A percentile compares a stretch with the other conserved stretches of the same genome.
These are phyloP conservation scores for Quiscalus mexicanus DNA, from an alignment of 2,113 vertebrate genomes.

Conservation along the genomic window DNA sequence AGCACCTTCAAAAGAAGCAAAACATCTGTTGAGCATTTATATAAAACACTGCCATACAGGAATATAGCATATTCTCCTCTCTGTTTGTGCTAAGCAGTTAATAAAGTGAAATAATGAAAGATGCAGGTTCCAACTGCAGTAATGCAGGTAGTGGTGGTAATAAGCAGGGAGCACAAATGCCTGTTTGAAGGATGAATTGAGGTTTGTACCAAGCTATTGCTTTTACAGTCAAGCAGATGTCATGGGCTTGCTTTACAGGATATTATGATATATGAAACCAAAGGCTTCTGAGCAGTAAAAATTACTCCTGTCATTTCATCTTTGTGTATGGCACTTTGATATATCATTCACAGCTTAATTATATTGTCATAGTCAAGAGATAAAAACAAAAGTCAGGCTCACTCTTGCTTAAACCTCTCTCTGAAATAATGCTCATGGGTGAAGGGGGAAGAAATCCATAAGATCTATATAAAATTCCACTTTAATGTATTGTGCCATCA, in stretches of 20 bases:
- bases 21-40: neutral
- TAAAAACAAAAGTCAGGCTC: conserved; percentile 56
- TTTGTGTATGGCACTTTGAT: conserved; percentile 58
- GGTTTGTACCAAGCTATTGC: conserved; percentile 4
- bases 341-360: conserved; percentile 66
- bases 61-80: neutral
- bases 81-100: neutral
- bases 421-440: conserved; percentile 36
- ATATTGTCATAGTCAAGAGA: conserved; percentile 54
- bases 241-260: conserved; percentile 50
- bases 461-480: conserved; percentile 39
- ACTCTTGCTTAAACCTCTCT: conserved; percentile 33
- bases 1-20: neutral
- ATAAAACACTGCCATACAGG: neutral
- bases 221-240: conserved; percentile 44
- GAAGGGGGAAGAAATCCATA: conserved; percentile 42
- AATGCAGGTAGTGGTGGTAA: neutral
- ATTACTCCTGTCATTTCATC: conserved; percentile 44
- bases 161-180: neutral
- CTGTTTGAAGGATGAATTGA: conserved; percentile 27
- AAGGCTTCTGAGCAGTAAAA: conserved; percentile 48
- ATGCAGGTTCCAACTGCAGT: neutral
- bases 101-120: neutral
- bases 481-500: conserved; percentile 42
- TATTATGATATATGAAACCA: conserved; percentile 44